phyloP scores from a whole-genome alignment of 2,888 invertebrate genomes.

The Strigamia maritima region DNA sequence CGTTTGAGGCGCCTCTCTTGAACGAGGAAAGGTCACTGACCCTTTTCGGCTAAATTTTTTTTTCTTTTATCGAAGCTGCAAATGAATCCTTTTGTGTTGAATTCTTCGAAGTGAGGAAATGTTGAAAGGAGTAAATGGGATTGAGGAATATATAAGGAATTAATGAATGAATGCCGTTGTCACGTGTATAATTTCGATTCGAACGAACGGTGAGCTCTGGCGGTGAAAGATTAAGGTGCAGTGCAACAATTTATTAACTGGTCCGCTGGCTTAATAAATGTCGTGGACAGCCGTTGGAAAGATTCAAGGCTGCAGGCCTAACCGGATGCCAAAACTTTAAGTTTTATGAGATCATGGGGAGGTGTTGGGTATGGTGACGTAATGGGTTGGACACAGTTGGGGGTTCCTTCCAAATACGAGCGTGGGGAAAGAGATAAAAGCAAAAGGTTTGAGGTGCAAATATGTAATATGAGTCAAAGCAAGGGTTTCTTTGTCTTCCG shows the following conservation, averaged over 20 bases:
- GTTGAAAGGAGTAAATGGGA: constrained; percentile 4
- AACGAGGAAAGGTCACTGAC: constrained; percentile 12
- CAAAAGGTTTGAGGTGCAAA: constrained; percentile 14
- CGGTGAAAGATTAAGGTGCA: background rate
- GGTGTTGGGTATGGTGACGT: background rate
- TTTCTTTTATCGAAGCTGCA: background rate
- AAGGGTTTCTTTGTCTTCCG: background rate
- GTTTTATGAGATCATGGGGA: background rate
- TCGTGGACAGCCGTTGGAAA: constrained; percentile 21
- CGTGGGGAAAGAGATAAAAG: constrained; percentile 12
- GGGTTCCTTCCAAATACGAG: background rate
- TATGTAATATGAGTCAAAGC: constrained; percentile 28
- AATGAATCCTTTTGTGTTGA: constrained; percentile 22
- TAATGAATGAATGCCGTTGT: constrained; percentile 16
- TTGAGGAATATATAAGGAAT: constrained; percentile 17
- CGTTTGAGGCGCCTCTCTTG: background rate
- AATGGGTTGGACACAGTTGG: constrained; percentile 13
- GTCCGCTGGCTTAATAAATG: constrained; percentile 18
- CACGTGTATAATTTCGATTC: constrained; percentile 3
- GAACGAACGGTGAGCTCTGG: background rate
- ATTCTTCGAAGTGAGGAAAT: background rate
- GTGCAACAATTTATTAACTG: constrained; percentile 11
- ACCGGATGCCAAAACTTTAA: constrained; percentile 21
- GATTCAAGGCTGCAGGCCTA: background rate
- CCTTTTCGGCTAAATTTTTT: background rate